phyloP scores from a whole-genome alignment of 2,888 invertebrate genomes.

The Liodrosophila aerea region DNA sequence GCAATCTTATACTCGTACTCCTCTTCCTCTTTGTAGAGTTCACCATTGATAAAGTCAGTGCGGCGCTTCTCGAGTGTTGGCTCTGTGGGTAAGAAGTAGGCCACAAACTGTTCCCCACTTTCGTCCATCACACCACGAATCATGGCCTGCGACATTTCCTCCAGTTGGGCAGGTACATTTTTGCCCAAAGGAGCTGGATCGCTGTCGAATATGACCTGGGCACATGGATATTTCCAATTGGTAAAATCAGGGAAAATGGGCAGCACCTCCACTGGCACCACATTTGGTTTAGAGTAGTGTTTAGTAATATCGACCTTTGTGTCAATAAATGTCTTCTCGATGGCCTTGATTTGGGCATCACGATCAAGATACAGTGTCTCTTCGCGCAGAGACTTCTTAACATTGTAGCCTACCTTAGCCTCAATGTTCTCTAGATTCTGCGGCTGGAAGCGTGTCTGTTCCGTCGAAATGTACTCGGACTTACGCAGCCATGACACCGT shows the following conservation, averaged over 20 bases:
- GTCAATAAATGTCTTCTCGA: slow-evolving; percentile 98
- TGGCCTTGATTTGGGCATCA: slow-evolving; percentile 97
- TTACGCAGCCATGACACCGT: slow-evolving; percentile 99
- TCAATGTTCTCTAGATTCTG: slow-evolving; percentile 98
- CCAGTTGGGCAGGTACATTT: slow-evolving; percentile 93
- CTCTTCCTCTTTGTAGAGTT: slow-evolving; percentile 93
- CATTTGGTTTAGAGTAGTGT: slow-evolving; percentile 98
- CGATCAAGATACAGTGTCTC: slow-evolving; percentile 98
- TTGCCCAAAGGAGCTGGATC: slow-evolving; percentile 97
- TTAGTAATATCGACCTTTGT: slow-evolving; percentile 92
- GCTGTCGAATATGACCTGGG: slow-evolving; percentile 98
- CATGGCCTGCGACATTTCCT: slow-evolving; percentile 99
- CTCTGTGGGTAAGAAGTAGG: slow-evolving; percentile 97
- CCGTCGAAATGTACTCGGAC: slow-evolving; percentile 99
- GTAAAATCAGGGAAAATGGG: slow-evolving; percentile 97
- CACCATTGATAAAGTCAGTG: slow-evolving; percentile 88
- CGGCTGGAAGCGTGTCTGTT: slow-evolving; percentile 98
- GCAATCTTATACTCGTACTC: slow-evolving; percentile 99
- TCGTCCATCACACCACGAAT: slow-evolving; percentile 99
- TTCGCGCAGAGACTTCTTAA: slow-evolving; percentile 95
- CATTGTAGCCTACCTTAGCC: slow-evolving; percentile 99
- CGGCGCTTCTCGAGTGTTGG: slow-evolving; percentile 95
- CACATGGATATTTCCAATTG: slow-evolving; percentile 98
- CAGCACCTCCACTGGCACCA: slow-evolving; percentile 93
- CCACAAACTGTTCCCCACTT: slow-evolving; percentile 99